These are phyloP conservation scores for Heteromormyrus szaboi DNA, from an alignment of 2,797 vertebrate species.

Conservation along the genomic window DNA sequence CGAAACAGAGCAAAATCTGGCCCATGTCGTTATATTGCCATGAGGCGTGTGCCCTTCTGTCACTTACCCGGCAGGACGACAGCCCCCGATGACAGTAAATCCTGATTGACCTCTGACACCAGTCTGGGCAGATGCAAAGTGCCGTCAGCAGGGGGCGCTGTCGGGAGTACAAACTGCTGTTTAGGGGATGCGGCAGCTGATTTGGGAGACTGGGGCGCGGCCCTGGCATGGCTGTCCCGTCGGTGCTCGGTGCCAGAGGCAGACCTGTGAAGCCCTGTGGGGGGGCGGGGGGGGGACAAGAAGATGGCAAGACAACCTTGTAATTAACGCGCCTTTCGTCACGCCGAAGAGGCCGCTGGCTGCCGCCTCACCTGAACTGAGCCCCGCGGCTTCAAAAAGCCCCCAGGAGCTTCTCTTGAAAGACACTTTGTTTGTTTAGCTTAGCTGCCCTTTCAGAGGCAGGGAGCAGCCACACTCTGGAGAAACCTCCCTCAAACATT, in stretches of 20 bases:
- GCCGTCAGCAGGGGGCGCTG: slow-evolving; percentile 29
- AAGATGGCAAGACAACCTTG: not conserved
- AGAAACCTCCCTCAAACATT: not conserved
- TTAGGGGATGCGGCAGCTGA: slow-evolving; percentile 30
- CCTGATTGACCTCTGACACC: slow-evolving; percentile 59
- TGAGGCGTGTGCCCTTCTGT: not conserved
- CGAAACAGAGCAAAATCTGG: not conserved
- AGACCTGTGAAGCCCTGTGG: slow-evolving; percentile 45
- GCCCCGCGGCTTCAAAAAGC: not conserved
- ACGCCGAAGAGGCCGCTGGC: not conserved
- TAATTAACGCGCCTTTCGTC: not conserved
- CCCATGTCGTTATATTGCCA: not conserved
- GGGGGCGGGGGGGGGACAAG: not conserved
- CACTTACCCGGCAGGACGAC: slow-evolving; percentile 65
- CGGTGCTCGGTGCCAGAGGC: slow-evolving; percentile 38
- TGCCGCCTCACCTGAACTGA: not conserved
- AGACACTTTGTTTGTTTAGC: not conserved
- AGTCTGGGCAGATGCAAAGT: slow-evolving; percentile 41
- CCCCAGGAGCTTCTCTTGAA: not conserved
- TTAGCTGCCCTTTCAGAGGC: not conserved
- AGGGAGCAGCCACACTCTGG: not conserved
- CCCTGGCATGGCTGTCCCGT: slow-evolving; percentile 39
- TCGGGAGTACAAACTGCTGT: slow-evolving; percentile 23
- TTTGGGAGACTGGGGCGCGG: slow-evolving; percentile 43
- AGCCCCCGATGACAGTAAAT: slow-evolving; percentile 65